These are phyloP conservation scores for Helicorthomorpha holstii DNA, from an alignment of 1,140 invertebrate species.

Conservation along the genomic window DNA sequence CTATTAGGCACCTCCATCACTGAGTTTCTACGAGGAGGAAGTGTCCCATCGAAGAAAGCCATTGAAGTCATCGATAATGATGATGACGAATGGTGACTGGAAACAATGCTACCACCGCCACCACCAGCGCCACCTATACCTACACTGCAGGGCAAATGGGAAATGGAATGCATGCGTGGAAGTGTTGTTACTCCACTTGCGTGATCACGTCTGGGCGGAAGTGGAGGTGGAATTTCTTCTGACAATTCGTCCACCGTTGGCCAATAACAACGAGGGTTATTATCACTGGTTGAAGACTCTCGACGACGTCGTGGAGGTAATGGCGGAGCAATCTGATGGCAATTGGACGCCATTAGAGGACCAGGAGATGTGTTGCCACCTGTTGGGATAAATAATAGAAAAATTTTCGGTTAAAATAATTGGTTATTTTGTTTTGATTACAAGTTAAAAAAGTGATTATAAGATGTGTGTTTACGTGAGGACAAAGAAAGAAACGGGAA, in stretches of 20 bases:
- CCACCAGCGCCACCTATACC: too few relatives aligned
- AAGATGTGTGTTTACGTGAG: too few relatives aligned
- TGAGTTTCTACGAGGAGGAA: slow-evolving; percentile 11
- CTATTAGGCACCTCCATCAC: slow-evolving; percentile 9
- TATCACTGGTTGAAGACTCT: slow-evolving; percentile 36
- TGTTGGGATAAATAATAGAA: slow-evolving; percentile 5
- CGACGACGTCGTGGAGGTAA: slow-evolving; percentile 38
- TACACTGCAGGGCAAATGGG: too few relatives aligned
- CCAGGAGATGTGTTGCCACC: slow-evolving; percentile 25
- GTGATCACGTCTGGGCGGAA: slow-evolving; percentile 34
- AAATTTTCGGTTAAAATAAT: too few relatives aligned
- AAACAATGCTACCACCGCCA: slow-evolving; percentile 13
- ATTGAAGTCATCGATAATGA: slow-evolving; percentile 13
- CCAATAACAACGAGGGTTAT: slow-evolving; percentile 35
- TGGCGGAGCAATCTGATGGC: slow-evolving; percentile 32
- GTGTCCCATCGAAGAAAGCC: slow-evolving; percentile 1
- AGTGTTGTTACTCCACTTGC: too few relatives aligned
- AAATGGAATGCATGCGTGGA: too few relatives aligned
- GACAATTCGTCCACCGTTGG: too few relatives aligned
- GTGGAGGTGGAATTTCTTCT: slow-evolving; percentile 41
- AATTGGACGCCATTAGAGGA: slow-evolving; percentile 26
- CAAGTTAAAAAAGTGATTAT: too few relatives aligned
- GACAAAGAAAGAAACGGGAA: too few relatives aligned
- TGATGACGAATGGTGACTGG: slow-evolving; percentile 10
- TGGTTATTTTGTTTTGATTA: too few relatives aligned